These are phyloP conservation scores for Cheilosia vernalis DNA, from an alignment of 2,888 invertebrate species.

Conservation along the genomic window DNA sequence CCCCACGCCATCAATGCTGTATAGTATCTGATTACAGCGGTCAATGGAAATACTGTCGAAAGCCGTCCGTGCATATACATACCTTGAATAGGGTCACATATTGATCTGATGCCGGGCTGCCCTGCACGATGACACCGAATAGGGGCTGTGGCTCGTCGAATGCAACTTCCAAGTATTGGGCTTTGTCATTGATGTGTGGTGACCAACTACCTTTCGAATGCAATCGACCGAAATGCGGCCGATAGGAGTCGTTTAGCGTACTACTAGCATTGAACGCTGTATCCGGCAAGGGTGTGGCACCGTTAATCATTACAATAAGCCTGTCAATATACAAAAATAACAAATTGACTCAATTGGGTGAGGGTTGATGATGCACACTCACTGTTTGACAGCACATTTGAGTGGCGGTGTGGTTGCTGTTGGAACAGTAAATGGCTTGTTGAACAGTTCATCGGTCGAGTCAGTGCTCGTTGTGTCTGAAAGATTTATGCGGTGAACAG, in stretches of 20 bases:
- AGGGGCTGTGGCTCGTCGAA: constrained; percentile 87
- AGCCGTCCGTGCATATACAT: constrained; percentile 1
- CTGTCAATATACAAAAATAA: constrained; percentile 72
- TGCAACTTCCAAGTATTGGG: constrained; percentile 89
- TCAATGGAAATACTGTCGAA: constrained; percentile 14
- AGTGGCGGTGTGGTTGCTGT: constrained; percentile 83
- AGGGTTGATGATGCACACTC: constrained; percentile 51
- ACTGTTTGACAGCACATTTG: constrained; percentile 83
- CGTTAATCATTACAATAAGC: constrained; percentile 83
- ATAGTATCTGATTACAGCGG: constrained; percentile 79
- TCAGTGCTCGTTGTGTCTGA: constrained; percentile 17
- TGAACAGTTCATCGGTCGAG: background rate
- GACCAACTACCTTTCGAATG: constrained; percentile 87
- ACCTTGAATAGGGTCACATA: constrained; percentile 90
- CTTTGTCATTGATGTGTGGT: constrained; percentile 85
- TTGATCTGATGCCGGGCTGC: constrained; percentile 87
- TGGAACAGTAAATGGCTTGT: constrained; percentile 76
- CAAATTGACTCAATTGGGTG: background rate
- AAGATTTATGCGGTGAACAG: background rate
- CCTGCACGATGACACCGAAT: constrained; percentile 90
- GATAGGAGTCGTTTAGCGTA: constrained; percentile 83
- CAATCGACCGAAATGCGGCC: constrained; percentile 85
- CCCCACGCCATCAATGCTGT: constrained; percentile 86
- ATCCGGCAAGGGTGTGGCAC: constrained; percentile 76
- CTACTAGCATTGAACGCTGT: constrained; percentile 86